Conservation (phyloP, 2,113 vertebrate species). For the Agapornis roseicollis region DNA sequence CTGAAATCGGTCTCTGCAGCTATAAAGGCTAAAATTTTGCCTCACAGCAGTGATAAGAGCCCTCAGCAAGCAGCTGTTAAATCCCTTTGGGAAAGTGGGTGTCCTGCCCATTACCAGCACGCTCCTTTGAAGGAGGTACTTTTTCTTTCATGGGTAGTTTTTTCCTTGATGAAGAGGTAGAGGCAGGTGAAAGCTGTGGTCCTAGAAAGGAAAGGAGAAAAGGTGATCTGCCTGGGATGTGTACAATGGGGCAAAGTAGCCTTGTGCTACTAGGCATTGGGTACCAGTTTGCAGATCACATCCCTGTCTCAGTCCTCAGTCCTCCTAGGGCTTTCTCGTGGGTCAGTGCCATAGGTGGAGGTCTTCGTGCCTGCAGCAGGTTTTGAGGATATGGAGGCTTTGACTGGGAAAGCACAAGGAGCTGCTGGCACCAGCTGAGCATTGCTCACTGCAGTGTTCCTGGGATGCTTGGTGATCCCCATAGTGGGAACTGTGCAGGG, state of each 20-base stretch:
- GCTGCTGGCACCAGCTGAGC: not conserved
- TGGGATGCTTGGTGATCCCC: accelerated
- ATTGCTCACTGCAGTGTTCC: accelerated
- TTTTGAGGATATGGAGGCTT: not conserved
- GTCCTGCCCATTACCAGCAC: accelerated
- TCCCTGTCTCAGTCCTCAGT: accelerated
- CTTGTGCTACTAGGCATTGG: accelerated
- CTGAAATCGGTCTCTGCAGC: not conserved
- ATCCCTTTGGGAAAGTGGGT: not conserved
- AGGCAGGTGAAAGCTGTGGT: not conserved
- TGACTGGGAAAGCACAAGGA: not conserved
- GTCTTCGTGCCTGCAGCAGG: too few species aligned
- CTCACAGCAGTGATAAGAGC: accelerated
- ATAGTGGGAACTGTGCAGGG: accelerated
- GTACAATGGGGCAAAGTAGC: not conserved
- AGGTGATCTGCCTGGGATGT: accelerated
- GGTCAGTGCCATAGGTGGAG: accelerated
- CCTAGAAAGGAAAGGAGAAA: not conserved
- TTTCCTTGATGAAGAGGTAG: not conserved
- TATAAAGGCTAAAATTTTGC: not conserved
- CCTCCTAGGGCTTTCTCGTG: not conserved
- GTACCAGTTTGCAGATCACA: not conserved
- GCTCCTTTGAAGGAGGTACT: not conserved
- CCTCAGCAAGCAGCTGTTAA: not conserved
- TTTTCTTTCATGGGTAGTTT: not conserved